These are phyloP conservation scores for Cerceris rybyensis DNA, from an alignment of 2,888 invertebrate species.

Conservation along the genomic window DNA sequence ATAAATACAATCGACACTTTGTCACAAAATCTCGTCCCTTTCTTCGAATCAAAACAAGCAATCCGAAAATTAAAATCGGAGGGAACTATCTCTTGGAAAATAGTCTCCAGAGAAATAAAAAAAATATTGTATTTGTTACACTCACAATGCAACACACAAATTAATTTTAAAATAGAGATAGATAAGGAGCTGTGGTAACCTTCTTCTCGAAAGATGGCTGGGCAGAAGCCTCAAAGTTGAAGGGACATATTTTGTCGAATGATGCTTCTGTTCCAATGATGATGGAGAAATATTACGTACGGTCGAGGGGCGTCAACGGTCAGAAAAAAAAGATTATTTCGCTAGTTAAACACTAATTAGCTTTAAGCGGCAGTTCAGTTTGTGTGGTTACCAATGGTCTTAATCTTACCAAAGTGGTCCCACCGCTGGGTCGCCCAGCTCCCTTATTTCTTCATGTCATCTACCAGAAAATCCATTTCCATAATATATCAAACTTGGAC, in stretches of 20 bases:
- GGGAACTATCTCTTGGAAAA: no score
- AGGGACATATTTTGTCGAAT: slow-evolving; percentile 6
- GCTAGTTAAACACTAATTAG: slow-evolving; percentile 68
- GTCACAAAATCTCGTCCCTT: no score
- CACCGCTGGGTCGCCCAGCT: slow-evolving; percentile 52
- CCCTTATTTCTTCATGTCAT: not conserved
- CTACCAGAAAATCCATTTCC: slow-evolving; percentile 2
- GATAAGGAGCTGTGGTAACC: not conserved
- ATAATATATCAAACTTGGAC: no score
- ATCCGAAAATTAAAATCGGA: no score
- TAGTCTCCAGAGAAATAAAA: no score
- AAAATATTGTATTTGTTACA: no score
- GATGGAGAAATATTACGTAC: slow-evolving; percentile 37
- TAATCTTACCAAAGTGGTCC: slow-evolving; percentile 44
- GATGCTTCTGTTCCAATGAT: slow-evolving; percentile 30
- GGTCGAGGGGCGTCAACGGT: slow-evolving; percentile 58
- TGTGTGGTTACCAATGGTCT: slow-evolving; percentile 34
- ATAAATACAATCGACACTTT: no score
- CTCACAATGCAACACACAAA: no score
- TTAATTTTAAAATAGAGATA: not conserved
- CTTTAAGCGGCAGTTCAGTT: slow-evolving; percentile 52
- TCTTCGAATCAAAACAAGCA: no score
- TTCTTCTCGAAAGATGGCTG: not conserved
- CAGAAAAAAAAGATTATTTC: slow-evolving; percentile 59
- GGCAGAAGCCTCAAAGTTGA: not conserved